Conservation (phyloP, 2,888 invertebrate species). For the Aphodius granarius region DNA sequence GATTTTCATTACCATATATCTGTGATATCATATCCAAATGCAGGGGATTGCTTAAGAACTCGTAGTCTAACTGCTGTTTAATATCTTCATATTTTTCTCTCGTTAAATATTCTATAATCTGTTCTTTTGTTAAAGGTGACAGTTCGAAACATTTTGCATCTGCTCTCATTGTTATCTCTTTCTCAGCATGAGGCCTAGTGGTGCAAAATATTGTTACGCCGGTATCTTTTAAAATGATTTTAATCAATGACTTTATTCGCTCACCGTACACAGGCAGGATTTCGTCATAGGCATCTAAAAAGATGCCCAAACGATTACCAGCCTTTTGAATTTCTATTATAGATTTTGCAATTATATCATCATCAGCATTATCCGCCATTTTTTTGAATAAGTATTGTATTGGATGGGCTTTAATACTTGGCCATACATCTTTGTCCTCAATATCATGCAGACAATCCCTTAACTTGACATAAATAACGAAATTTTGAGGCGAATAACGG, state of each 20-base stretch:
- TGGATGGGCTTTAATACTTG: neutral
- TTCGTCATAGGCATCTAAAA: neutral
- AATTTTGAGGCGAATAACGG: neutral
- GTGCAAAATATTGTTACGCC: neutral
- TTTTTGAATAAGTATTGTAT: neutral
- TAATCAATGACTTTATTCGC: neutral
- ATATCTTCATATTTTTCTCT: neutral
- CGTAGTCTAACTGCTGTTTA: neutral
- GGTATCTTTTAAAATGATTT: neutral
- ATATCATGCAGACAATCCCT: neutral
- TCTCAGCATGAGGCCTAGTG: neutral
- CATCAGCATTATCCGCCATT: neutral
- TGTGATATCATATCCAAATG: neutral
- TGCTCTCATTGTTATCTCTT: neutral
- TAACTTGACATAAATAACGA: neutral
- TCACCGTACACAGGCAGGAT: neutral
- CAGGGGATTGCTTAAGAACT: neutral
- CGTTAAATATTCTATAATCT: neutral
- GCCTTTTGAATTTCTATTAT: neutral
- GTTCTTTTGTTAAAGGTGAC: neutral
- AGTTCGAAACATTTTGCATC: neutral
- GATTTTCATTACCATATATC: neutral
- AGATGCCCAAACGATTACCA: neutral
- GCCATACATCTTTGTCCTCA: neutral
- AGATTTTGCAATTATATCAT: neutral